A percentile compares a stretch with the other conserved stretches of the same genome.
These are phyloP conservation scores for Poeciliopsis gracilis DNA, from an alignment of 2,797 vertebrate species.

Conservation along the genomic window DNA sequence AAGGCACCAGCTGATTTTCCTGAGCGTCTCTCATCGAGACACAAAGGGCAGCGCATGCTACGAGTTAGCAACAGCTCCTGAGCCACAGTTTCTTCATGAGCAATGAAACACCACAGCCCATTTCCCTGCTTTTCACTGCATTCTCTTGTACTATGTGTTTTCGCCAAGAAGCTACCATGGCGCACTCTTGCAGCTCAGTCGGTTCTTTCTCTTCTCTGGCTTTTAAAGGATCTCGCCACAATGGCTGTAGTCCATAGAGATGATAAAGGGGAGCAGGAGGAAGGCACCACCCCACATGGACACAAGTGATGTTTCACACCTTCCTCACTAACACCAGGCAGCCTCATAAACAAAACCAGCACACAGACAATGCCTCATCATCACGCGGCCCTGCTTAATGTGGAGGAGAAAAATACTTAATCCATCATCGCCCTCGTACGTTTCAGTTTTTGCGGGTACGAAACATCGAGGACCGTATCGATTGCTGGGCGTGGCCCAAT, in stretches of 20 bases:
- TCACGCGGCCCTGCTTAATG: not conserved
- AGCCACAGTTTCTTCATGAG: not conserved
- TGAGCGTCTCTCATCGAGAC: not conserved
- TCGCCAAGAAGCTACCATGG: slow-evolving; percentile 11
- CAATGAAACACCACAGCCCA: not conserved
- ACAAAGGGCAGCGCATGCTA: not conserved
- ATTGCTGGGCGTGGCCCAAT: not conserved
- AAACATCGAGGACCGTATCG: not conserved
- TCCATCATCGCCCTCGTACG: not conserved
- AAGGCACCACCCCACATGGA: slow-evolving; percentile 15
- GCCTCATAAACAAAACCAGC: not conserved
- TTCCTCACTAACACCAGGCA: not conserved
- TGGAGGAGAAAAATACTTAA: not conserved
- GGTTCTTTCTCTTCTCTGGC: slow-evolving; percentile 8
- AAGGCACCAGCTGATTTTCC: not conserved
- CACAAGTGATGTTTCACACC: slow-evolving; percentile 2
- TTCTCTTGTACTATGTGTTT: not conserved
- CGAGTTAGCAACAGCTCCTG: not conserved
- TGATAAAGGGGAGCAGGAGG: slow-evolving; percentile 25
- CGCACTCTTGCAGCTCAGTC: slow-evolving; percentile 33
- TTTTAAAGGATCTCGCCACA: slow-evolving; percentile 30
- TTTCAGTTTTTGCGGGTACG: not conserved
- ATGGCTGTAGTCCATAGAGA: slow-evolving; percentile 27
- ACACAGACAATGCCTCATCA: not conserved
- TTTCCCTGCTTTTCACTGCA: not conserved